Evolutionary conservation across 1,140 invertebrate genomes (phyloP).

Genomic region (Drosophila setifemur): DNA sequence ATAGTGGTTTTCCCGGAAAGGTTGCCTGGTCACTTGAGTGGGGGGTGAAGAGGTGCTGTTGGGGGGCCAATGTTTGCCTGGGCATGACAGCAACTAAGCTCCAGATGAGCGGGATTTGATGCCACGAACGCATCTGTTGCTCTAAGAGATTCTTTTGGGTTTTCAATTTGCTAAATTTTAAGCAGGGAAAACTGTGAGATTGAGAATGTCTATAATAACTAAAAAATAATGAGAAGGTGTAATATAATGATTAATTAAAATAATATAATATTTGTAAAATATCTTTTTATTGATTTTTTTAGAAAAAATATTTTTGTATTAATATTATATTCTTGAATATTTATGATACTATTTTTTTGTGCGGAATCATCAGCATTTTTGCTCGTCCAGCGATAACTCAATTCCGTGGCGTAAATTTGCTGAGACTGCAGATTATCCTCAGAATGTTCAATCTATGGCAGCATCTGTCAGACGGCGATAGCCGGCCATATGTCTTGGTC

Average conservation of each 20-base stretch:
- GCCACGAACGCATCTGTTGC: conserved; percentile 30
- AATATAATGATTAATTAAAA: no score
- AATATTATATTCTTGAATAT: no score
- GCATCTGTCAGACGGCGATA: conserved; percentile 58
- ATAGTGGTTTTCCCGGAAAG: conserved; percentile 4
- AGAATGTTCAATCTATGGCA: conserved; percentile 35
- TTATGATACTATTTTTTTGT: no score
- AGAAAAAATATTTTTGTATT: no score
- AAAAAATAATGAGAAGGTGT: no score
- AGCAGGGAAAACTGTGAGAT: no score
- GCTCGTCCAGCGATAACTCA: conserved; percentile 25
- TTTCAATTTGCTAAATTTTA: conserved; percentile 46
- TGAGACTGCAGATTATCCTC: conserved; percentile 62
- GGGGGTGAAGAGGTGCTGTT: neutral
- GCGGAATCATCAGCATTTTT: conserved; percentile 3
- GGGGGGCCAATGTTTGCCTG: conserved; percentile 17
- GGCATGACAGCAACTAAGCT: conserved; percentile 26
- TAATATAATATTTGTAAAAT: no score
- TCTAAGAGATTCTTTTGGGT: conserved; percentile 19
- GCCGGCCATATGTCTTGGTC: conserved; percentile 56
- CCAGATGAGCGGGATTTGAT: conserved; percentile 19
- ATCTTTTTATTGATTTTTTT: no score
- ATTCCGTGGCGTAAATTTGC: conserved; percentile 46
- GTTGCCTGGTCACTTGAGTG: neutral
- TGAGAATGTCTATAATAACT: no score